Evolutionary conservation across 2,888 invertebrate genomes (phyloP).

Genomic region (Orchestes rusci): DNA sequence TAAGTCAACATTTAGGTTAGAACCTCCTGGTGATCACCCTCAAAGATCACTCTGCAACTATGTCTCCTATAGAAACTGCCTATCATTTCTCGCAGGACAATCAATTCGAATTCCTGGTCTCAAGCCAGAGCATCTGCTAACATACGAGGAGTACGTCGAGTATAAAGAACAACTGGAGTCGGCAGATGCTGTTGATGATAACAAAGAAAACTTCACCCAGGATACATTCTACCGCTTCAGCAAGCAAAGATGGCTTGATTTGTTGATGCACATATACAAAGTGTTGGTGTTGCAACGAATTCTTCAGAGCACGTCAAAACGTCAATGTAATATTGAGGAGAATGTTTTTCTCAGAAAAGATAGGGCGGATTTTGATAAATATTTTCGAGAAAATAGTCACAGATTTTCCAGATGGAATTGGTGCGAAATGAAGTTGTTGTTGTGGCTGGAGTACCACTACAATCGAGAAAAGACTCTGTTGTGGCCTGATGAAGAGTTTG

Average conservation of each 20-base stretch:
- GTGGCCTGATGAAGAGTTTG: constrained; percentile 43
- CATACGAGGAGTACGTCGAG: constrained; percentile 40
- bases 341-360: constrained; percentile 8
- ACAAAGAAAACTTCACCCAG: constrained; percentile 17
- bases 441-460: constrained; percentile 43
- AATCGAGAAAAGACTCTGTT: constrained; percentile 40
- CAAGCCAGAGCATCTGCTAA: constrained; percentile 40
- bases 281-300: too few relatives aligned
- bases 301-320: too few relatives aligned
- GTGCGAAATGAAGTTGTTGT: constrained; percentile 38
- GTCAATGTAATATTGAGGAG: background rate
- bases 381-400: constrained; percentile 11
- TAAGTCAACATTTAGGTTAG: too few relatives aligned
- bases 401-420: constrained; percentile 14
- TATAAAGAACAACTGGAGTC: constrained; percentile 26
- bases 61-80: constrained; percentile 35
- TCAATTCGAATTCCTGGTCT: constrained; percentile 42
- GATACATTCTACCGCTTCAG: constrained; percentile 33
- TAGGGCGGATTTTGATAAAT: constrained; percentile 31
- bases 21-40: too few relatives aligned
- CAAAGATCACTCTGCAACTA: background rate
- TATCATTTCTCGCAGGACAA: constrained; percentile 37
- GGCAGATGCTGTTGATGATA: background rate
- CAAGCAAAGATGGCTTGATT: constrained; percentile 53
- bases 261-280: constrained; percentile 56